Evolutionary conservation across 2,797 vertebrate species (phyloP).

Genomic region (Yasuhikotakia modesta): DNA sequence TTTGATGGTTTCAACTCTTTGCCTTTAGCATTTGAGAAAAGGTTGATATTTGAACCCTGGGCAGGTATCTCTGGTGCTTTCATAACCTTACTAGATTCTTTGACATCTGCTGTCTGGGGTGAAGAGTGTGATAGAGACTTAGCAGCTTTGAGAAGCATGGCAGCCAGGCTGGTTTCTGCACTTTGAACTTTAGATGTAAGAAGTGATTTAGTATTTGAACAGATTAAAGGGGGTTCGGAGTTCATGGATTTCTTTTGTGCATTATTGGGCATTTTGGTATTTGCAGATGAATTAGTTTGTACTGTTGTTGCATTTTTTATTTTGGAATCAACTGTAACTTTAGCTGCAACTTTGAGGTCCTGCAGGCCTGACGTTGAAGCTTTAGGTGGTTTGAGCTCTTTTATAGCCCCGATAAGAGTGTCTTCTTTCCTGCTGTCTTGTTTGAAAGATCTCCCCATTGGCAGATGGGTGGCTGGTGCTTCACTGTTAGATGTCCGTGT

Average conservation of each 20-base stretch:
- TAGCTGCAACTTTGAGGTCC: slow-evolving; percentile 14
- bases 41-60: neutral
- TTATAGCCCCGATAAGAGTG: neutral
- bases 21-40: neutral
- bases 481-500: neutral
- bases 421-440: slow-evolving; percentile 5
- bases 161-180: slow-evolving; percentile 35
- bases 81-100: slow-evolving; percentile 45
- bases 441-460: neutral
- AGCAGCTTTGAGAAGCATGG: slow-evolving; percentile 39
- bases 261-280: slow-evolving; percentile 43
- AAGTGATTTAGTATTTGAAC: slow-evolving; percentile 15
- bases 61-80: neutral
- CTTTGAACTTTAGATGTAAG: neutral
- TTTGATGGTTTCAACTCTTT: neutral
- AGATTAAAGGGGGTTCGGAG: neutral
- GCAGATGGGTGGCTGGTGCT: neutral
- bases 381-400: slow-evolving; percentile 8
- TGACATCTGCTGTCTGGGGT: slow-evolving; percentile 23
- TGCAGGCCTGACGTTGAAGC: slow-evolving; percentile 8
- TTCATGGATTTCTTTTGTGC: slow-evolving; percentile 44
- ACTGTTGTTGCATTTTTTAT: neutral
- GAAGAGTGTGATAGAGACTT: slow-evolving; percentile 31
- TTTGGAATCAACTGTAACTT: slow-evolving; percentile 4
- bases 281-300: neutral